Evolutionary conservation across 2,113 vertebrate genomes (phyloP), one percentile per base, ranked within the genome.

Genomic region (Tupaia tana): DNA sequence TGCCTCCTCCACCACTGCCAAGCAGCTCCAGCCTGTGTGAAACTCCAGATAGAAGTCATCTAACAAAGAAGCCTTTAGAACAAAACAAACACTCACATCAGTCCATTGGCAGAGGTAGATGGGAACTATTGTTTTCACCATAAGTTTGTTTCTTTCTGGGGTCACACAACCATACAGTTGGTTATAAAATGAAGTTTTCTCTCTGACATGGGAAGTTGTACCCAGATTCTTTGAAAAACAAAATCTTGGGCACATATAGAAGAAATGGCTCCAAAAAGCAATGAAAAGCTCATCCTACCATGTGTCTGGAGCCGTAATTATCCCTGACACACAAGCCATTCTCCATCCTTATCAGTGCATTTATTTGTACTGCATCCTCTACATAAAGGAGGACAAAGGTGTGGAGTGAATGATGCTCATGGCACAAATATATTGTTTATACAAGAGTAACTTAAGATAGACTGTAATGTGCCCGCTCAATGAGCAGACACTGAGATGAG

Each of bases 221-320:
- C 91, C n/a, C 9, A 93, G 63, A 70, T 43, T 75, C 56, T 78
- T 94, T 90, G 83, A 73, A 67, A 97, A 18, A 90, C n/a, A 74
- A 64, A 96, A 67, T 54, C 70, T 59, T 9, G 0, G 2, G 16
- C 93, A 74, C 34, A 73, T n/a, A 95, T 25, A 59, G 91, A 96
- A 95, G 77, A 79, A 91, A 58, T 74, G 24, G n/a, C 3, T 56
- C 96, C 79, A n/a, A 81, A 97, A 91, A 94, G 94, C 63, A 79
- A 95, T 7, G 94, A 93, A 93, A 96, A 97, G 90, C 91, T 74
- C 0, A 0, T 92, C 56, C 43, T 94, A 67, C 95, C 92, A 92
- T 95, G 97, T 97, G 69, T 92, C 85, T 94, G 94, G 59, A 90
- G 88, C 80, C 91, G 54, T 75, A 97, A 95, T 95, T 96, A 97